phyloP scores from a whole-genome alignment of 2,113 vertebrate species.

The Polyodon spathula region DNA sequence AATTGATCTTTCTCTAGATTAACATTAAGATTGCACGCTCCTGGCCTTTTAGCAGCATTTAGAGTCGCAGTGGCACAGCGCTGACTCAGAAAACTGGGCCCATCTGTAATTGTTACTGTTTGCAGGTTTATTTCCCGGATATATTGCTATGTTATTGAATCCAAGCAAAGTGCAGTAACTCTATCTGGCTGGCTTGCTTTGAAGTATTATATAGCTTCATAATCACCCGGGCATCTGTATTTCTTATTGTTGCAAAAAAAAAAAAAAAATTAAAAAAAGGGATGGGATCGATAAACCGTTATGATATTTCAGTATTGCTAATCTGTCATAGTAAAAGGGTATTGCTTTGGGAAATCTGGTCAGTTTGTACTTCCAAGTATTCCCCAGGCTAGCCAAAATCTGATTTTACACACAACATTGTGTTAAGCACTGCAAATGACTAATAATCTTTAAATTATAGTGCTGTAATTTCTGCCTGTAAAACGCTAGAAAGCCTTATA shows the following conservation, averaged over 20 bases:
- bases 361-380: not conserved
- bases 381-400: not conserved
- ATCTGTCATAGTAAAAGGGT: not conserved
- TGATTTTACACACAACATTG: too few relatives aligned
- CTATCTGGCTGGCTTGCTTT: slow-evolving; percentile 16
- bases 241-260: not conserved
- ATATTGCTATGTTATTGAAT: slow-evolving; percentile 4
- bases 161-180: slow-evolving; percentile 1
- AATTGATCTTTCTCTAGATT: too few relatives aligned
- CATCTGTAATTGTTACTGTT: not conserved
- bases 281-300: not conserved
- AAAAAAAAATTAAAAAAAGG: too few relatives aligned
- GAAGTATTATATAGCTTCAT: slow-evolving; percentile 10
- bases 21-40: too few relatives aligned
- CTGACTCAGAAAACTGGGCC: slow-evolving; percentile 9
- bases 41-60: too few relatives aligned
- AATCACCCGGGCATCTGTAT: not conserved
- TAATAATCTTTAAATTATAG: not conserved
- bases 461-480: too few relatives aligned
- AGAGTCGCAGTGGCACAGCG: not conserved
- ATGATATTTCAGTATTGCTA: not conserved
- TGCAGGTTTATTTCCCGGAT: not conserved
- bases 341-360: too few relatives aligned
- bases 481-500: too few relatives aligned
- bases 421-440: not conserved